These are phyloP conservation scores for Myoxocephalus aenaeus DNA, from an alignment of 2,797 vertebrate genomes.

Conservation along the genomic window DNA sequence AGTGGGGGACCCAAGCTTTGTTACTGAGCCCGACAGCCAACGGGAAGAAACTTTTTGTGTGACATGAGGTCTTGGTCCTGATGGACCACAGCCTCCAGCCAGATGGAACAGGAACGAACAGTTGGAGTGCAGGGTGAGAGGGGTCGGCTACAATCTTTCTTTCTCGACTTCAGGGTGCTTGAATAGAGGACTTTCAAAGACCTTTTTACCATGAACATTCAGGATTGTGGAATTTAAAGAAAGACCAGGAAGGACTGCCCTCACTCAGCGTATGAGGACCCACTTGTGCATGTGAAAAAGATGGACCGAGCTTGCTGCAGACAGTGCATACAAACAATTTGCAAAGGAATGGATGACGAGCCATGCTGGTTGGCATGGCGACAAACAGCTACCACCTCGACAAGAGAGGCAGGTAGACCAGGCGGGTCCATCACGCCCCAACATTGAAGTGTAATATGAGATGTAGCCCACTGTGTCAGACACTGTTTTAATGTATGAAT, in stretches of 20 bases:
- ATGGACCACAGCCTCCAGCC: too few relatives aligned
- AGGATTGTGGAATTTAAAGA: background rate
- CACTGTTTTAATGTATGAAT: too few relatives aligned
- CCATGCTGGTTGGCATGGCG: background rate
- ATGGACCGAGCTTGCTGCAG: conserved; percentile 12
- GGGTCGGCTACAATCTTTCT: too few relatives aligned
- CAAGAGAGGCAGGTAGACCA: background rate
- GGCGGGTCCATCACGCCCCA: background rate
- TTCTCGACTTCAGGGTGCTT: too few relatives aligned
- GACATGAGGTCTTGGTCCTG: too few relatives aligned
- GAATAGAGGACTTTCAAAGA: background rate
- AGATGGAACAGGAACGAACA: too few relatives aligned
- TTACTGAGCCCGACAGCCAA: too few relatives aligned
- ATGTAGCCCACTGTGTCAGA: background rate
- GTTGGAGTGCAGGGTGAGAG: too few relatives aligned
- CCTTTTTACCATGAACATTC: background rate
- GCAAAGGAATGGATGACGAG: background rate
- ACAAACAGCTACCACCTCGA: conserved; percentile 5
- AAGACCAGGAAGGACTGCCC: background rate
- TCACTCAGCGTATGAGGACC: background rate
- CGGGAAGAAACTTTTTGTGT: too few relatives aligned
- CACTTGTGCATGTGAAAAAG: conserved; percentile 6
- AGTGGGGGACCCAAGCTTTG: too few relatives aligned
- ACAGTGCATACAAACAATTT: too few relatives aligned
- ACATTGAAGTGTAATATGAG: background rate